phyloP scores from a whole-genome alignment of 2,888 invertebrate genomes.

The Hermodice carunculata region DNA sequence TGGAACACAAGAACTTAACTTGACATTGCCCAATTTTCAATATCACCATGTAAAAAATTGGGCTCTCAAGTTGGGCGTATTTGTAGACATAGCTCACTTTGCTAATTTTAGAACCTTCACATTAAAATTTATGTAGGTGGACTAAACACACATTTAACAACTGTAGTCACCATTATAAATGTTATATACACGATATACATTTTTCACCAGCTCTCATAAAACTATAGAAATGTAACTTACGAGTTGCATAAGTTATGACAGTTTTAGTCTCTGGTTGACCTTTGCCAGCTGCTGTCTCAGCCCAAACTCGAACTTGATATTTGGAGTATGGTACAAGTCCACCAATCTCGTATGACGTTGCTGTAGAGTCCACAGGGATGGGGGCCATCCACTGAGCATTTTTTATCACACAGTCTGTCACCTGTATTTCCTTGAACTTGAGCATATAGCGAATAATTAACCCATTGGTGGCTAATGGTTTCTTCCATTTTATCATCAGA shows the following conservation, averaged over 20 bases:
- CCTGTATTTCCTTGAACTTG: conserved; percentile 23
- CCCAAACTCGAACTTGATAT: conserved; percentile 45
- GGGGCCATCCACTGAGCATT: conserved; percentile 22
- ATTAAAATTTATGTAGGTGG: no score
- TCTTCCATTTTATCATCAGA: conserved; percentile 32
- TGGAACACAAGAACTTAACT: no score
- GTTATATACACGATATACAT: no score
- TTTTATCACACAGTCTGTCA: conserved; percentile 26
- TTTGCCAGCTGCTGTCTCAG: conserved; percentile 30
- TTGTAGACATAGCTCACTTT: no score
- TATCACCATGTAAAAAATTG: no score
- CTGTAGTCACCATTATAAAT: no score
- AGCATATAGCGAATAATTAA: conserved; percentile 28
- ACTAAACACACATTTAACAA: no score
- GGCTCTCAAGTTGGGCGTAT: no score
- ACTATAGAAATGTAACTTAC: no score
- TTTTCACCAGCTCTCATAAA: no score
- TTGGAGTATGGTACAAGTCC: conserved; percentile 55
- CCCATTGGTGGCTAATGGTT: conserved; percentile 22
- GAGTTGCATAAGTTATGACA: conserved; percentile 34
- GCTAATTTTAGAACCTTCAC: no score
- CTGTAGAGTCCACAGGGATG: conserved; percentile 17
- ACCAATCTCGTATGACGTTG: conserved; percentile 40
- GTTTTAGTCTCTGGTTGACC: conserved; percentile 21
- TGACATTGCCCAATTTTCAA: no score